phyloP scores from a whole-genome alignment of 2,797 vertebrate species.

The Galagoides demidoff region DNA sequence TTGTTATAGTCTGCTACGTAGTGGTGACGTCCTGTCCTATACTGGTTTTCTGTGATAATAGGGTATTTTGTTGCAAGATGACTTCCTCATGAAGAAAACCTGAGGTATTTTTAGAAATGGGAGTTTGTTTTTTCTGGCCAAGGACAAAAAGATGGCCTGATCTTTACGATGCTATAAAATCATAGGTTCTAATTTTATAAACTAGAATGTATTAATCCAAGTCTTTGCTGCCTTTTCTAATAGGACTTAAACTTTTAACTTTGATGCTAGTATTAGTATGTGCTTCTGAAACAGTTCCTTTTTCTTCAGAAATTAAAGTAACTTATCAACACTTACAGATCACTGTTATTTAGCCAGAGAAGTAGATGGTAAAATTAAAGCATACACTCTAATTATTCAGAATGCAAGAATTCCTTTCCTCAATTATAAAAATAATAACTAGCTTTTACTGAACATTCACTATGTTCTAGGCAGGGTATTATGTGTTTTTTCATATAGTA shows the following conservation, averaged over 20 bases:
- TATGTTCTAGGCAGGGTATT: slow-evolving; percentile 12
- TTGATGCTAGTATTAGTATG: neutral
- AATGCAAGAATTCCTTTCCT: neutral
- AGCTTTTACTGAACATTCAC: neutral
- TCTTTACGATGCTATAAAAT: slow-evolving; percentile 71
- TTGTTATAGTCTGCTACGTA: slow-evolving; percentile 55
- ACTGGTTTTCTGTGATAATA: slow-evolving; percentile 73
- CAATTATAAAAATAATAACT: neutral
- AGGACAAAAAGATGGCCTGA: neutral
- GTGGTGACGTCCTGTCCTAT: slow-evolving; percentile 57
- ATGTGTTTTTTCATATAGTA: neutral
- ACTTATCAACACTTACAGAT: neutral
- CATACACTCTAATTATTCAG: neutral
- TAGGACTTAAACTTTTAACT: slow-evolving; percentile 19
- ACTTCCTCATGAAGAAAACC: slow-evolving; percentile 68
- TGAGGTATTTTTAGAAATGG: slow-evolving; percentile 74
- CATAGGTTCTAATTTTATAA: slow-evolving; percentile 61
- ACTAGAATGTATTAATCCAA: neutral
- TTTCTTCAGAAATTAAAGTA: slow-evolving; percentile 12
- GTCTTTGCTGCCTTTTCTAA: slow-evolving; percentile 50
- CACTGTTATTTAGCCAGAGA: slow-evolving; percentile 19
- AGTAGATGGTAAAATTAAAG: slow-evolving; percentile 24
- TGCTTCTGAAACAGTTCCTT: slow-evolving; percentile 5
- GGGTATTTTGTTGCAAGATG: slow-evolving; percentile 73
- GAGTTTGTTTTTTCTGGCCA: slow-evolving; percentile 62